phyloP scores from a whole-genome alignment of 1,140 invertebrate genomes.

The Subanguina moxae region DNA sequence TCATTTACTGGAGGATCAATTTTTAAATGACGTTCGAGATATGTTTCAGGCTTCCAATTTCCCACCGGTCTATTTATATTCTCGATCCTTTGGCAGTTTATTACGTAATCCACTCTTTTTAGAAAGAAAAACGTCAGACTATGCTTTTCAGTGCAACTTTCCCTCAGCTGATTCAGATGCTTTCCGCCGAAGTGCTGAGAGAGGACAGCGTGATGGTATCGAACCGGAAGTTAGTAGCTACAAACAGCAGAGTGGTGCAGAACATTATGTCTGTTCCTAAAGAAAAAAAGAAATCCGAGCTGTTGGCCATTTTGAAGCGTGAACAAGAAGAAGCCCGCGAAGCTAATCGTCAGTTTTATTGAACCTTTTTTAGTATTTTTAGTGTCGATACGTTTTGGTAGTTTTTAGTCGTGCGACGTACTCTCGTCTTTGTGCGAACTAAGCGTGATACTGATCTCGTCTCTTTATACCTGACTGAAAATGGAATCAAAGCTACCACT shows the following conservation, averaged over 20 bases:
- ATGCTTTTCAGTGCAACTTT: conserved; percentile 67
- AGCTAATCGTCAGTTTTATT: background rate
- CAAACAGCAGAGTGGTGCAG: conserved; percentile 5
- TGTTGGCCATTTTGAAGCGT: background rate
- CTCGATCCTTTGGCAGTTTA: background rate
- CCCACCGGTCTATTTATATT: conserved; percentile 31
- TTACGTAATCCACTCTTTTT: conserved; percentile 12
- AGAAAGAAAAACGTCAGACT: conserved; percentile 61
- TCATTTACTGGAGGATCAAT: conserved; percentile 54
- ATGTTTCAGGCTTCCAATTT: conserved; percentile 31
- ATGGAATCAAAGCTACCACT: background rate
- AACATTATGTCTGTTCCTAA: background rate
- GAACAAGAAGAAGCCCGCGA: background rate
- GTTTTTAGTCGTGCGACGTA: conserved; percentile 37
- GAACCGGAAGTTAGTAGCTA: background rate
- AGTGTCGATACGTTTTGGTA: conserved; percentile 6
- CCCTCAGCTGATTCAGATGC: conserved; percentile 61
- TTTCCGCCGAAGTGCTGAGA: conserved; percentile 18
- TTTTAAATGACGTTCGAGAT: conserved; percentile 40
- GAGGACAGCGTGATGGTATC: background rate
- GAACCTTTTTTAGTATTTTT: background rate
- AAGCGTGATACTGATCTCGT: background rate
- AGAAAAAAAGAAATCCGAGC: background rate
- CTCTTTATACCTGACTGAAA: background rate
- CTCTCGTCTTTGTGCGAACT: conserved; percentile 2